These are phyloP conservation scores for Cervus canadensis DNA, from an alignment of 2,113 vertebrate species.

Conservation along the genomic window DNA sequence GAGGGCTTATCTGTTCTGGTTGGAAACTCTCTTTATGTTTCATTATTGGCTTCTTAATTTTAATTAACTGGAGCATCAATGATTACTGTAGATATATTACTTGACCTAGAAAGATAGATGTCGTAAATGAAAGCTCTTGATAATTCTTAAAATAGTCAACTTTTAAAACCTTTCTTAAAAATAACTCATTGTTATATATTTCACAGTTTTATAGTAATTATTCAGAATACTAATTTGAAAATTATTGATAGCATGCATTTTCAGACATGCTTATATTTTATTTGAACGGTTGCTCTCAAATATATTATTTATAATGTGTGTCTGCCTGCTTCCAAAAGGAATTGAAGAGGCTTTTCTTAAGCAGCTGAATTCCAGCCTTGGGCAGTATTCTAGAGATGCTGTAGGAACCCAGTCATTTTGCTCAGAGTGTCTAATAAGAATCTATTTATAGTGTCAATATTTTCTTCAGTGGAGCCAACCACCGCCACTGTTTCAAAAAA, in stretches of 20 bases:
- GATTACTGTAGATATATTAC: constrained; percentile 72
- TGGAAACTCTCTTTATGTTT: constrained; percentile 77
- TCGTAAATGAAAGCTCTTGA: constrained; percentile 53
- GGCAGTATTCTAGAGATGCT: neutral
- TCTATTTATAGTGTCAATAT: constrained; percentile 22
- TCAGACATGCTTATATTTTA: constrained; percentile 1
- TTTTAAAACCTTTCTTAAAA: constrained; percentile 43
- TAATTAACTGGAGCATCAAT: constrained; percentile 71
- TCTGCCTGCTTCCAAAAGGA: constrained; percentile 34
- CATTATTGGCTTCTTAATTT: constrained; percentile 73
- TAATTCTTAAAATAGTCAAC: constrained; percentile 54
- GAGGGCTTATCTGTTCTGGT: constrained; percentile 70
- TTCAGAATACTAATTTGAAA: neutral
- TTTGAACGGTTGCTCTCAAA: constrained; percentile 30
- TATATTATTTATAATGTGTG: constrained; percentile 3
- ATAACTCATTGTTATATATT: constrained; percentile 44
- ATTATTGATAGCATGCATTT: constrained; percentile 33
- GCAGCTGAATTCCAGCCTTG: neutral
- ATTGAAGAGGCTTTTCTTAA: constrained; percentile 38
- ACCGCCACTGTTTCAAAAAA: constrained; percentile 48
- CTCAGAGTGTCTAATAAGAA: constrained; percentile 30
- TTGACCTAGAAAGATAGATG: constrained; percentile 60
- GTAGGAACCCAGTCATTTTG: neutral
- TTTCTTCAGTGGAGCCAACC: constrained; percentile 22
- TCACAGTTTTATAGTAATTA: constrained; percentile 11